phyloP scores from a whole-genome alignment of 2,797 vertebrate species.

The Brachymystax lenok region DNA sequence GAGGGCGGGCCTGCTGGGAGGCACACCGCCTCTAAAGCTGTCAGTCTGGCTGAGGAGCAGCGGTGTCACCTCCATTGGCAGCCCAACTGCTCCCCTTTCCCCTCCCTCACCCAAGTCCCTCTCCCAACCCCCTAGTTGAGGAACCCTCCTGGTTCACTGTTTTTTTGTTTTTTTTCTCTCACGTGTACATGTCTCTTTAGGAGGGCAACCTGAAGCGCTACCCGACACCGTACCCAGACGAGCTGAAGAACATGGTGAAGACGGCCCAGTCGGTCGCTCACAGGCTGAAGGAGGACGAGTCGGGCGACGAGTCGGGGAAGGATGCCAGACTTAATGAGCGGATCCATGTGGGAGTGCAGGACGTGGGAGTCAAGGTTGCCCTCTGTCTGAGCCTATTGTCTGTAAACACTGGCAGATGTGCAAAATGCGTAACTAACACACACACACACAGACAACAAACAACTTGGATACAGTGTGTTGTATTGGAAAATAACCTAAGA shows the following conservation, averaged over 20 bases:
- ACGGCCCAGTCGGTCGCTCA: slow-evolving; percentile 97
- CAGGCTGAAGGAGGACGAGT: slow-evolving; percentile 92
- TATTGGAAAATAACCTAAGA: neutral
- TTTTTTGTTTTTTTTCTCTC: neutral
- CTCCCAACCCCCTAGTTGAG: neutral
- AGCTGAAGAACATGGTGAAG: slow-evolving; percentile 99
- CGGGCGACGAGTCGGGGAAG: slow-evolving; percentile 79
- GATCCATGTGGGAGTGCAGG: slow-evolving; percentile 85
- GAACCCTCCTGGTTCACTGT: neutral
- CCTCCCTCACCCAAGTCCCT: neutral
- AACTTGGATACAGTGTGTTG: neutral
- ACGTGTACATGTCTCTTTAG: slow-evolving; percentile 59
- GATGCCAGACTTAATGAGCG: slow-evolving; percentile 80
- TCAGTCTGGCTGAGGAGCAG: slow-evolving; percentile 18
- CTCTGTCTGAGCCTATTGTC: slow-evolving; percentile 31
- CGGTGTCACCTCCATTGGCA: neutral
- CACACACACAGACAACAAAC: neutral
- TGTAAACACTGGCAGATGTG: neutral
- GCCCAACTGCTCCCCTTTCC: neutral
- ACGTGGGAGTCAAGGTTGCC: slow-evolving; percentile 87
- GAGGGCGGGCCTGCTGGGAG: slow-evolving; percentile 8
- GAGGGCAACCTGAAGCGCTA: slow-evolving; percentile 98
- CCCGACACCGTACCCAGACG: slow-evolving; percentile 96
- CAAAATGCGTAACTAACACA: neutral
- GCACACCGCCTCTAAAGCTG: slow-evolving; percentile 26